Percentiles rank a stretch among this genome's conserved stretches.
Evolutionary conservation across 2,797 vertebrate species (phyloP).

Genomic region (Macropodus opercularis): DNA sequence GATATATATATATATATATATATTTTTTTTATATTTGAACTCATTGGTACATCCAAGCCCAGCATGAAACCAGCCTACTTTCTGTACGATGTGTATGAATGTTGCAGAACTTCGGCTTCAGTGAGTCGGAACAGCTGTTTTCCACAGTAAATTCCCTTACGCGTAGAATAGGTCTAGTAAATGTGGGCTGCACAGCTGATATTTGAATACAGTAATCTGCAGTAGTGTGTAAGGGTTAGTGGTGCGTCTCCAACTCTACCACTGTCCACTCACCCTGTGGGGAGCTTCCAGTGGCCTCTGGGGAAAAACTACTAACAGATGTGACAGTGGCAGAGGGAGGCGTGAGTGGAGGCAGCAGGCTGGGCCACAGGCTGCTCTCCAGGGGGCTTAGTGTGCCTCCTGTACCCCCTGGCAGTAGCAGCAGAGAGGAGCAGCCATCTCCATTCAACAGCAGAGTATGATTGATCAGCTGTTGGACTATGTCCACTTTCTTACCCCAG

Average conservation of each 20-base stretch:
- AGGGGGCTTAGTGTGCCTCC: slow-evolving; percentile 85
- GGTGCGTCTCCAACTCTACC: slow-evolving; percentile 93
- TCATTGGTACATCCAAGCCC: too few species aligned
- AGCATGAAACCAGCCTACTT: too few species aligned
- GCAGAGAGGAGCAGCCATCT: slow-evolving; percentile 77
- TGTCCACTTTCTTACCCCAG: slow-evolving; percentile 86
- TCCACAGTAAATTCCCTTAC: not conserved
- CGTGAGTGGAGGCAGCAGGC: slow-evolving; percentile 86
- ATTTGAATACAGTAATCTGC: too few species aligned
- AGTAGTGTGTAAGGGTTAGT: too few species aligned
- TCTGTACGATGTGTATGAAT: too few species aligned
- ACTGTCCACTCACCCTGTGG: slow-evolving; percentile 94
- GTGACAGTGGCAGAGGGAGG: slow-evolving; percentile 92
- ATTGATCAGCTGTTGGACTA: slow-evolving; percentile 93
- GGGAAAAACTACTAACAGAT: slow-evolving; percentile 92
- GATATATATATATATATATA: too few species aligned
- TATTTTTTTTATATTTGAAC: too few species aligned
- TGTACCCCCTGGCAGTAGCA: slow-evolving; percentile 74
- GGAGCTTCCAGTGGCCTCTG: slow-evolving; percentile 85
- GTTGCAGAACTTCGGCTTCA: too few species aligned
- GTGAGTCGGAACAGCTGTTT: not conserved
- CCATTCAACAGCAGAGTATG: slow-evolving; percentile 87
- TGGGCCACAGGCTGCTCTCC: slow-evolving; percentile 91
- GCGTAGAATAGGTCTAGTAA: not conserved
- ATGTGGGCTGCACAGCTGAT: not conserved